Evolutionary conservation across 1,140 invertebrate genomes (phyloP), one percentile per base, ranked within the genome.

Genomic region (Cydia amplana): DNA sequence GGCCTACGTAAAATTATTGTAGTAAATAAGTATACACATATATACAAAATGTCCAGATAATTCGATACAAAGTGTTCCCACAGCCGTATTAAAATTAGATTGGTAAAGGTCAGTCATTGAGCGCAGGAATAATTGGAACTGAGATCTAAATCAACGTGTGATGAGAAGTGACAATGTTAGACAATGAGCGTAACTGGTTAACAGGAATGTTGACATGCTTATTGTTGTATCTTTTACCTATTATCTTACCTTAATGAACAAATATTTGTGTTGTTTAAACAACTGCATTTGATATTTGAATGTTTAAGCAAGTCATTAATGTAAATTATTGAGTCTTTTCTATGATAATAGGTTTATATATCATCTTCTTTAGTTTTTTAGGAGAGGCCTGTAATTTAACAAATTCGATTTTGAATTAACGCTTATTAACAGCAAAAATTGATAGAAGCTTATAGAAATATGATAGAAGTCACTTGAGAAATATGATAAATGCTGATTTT

Each of bases 51-150:
- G 18, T 65, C 25, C 64, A 65, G 25, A 32, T 64, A 23, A 64
- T 64, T 25, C 63, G 12, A 28, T 36, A n/a, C 14, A 28, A 32
- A 65, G 28, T 65, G 64, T 65, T 65, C 28, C 64, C 64, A 65
- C 64, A 65, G 64, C 64, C 28, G 64, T 65, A 65, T 65, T 65
- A 36, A 32, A 65, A 65, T 32, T 28, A 65, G 64, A 65, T 65
- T 65, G 64, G 25, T 65, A 65, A 65, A 65, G 64, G 64, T 65
- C 60, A 64, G 20, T 64, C 63, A 64, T 64, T 64, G 63, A 64
- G 63, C 12, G 64, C 64, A n/a, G 2, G 64, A 32, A 65, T 65
- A 65, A 65, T 65, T 65, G 64, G 64, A 32, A 12, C 64, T 36
- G 14, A 60, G 64, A 65, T 65, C 64, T 65, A 65, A 65, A 65